Percentiles rank a stretch among this genome's conserved stretches.
phyloP scores from a whole-genome alignment of 1,140 invertebrate genomes.

The Harpegnathos saltator region DNA sequence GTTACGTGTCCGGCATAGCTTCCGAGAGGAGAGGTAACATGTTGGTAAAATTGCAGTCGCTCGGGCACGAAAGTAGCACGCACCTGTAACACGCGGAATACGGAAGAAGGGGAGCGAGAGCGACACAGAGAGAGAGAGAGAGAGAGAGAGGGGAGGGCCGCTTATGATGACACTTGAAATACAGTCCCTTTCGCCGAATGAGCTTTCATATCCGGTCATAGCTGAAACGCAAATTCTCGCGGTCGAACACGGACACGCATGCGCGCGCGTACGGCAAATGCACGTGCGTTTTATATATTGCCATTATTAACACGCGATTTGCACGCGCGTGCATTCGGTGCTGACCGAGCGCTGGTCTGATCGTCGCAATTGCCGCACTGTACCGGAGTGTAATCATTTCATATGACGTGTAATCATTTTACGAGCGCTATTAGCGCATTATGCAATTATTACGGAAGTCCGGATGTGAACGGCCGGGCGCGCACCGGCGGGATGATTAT shows the following conservation, averaged over 20 bases:
- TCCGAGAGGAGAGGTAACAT: slow-evolving; percentile 28
- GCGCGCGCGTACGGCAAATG: no score
- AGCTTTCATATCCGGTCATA: not conserved
- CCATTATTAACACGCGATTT: slow-evolving; percentile 24
- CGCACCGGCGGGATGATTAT: slow-evolving; percentile 48
- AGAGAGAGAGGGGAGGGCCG: no score
- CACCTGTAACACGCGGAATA: not conserved
- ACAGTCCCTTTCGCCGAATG: not conserved
- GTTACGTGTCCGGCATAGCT: slow-evolving; percentile 54
- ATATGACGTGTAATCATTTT: slow-evolving; percentile 58
- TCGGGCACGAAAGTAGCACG: not conserved
- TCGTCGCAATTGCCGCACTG: slow-evolving; percentile 35
- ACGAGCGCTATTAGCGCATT: slow-evolving; percentile 59
- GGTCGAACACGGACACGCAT: no score
- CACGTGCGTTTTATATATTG: slow-evolving; percentile 21
- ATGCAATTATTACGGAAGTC: slow-evolving; percentile 62
- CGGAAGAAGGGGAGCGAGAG: no score
- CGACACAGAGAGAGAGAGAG: no score
- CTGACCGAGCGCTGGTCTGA: not conserved
- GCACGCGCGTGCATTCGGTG: not conserved
- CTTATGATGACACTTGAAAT: not conserved
- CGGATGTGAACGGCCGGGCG: slow-evolving; percentile 48
- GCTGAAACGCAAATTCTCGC: not conserved
- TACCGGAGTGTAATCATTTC: slow-evolving; percentile 47
- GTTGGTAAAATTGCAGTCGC: slow-evolving; percentile 46